phyloP scores from a whole-genome alignment of 2,113 vertebrate genomes.

The Charadrius vociferus region DNA sequence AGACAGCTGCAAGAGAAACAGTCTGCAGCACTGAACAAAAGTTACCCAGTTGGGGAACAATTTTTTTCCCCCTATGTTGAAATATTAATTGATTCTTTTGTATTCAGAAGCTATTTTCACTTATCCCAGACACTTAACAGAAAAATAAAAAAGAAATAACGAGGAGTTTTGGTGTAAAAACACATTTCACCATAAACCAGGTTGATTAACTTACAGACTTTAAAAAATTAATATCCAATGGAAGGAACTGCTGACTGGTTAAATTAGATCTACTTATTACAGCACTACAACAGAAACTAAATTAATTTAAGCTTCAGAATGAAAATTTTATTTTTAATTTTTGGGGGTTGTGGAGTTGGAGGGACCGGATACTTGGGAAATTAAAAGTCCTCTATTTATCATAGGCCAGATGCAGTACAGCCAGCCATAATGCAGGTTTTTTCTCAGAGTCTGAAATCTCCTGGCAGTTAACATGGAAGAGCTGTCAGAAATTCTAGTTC shows the following conservation, averaged over 20 bases:
- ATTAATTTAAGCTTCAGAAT: slow-evolving; percentile 50
- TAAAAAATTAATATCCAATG: slow-evolving; percentile 63
- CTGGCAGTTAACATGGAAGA: neutral
- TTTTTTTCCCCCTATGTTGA: neutral
- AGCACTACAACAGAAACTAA: slow-evolving; percentile 27
- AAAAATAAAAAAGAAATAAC: slow-evolving; percentile 67
- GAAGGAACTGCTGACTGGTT: slow-evolving; percentile 61
- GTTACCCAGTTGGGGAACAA: neutral
- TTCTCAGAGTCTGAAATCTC: neutral
- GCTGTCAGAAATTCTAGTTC: neutral
- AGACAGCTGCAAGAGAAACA: slow-evolving; percentile 5
- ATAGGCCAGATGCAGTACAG: neutral
- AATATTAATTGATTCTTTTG: slow-evolving; percentile 59
- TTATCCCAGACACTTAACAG: slow-evolving; percentile 43
- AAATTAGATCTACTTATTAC: slow-evolving; percentile 55
- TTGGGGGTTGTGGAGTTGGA: slow-evolving; percentile 12
- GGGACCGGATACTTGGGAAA: slow-evolving; percentile 13
- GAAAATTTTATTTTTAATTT: slow-evolving; percentile 55
- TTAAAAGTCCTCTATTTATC: slow-evolving; percentile 44
- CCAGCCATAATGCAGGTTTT: neutral
- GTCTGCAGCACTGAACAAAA: slow-evolving; percentile 1
- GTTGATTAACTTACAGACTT: slow-evolving; percentile 62
- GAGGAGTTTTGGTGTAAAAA: slow-evolving; percentile 59
- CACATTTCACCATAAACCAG: slow-evolving; percentile 45
- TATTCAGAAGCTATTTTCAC: slow-evolving; percentile 52